Evolutionary conservation across 2,113 vertebrate genomes (phyloP), one percentile per base, ranked within the genome.

Genomic region (Capricornis sumatraensis): DNA sequence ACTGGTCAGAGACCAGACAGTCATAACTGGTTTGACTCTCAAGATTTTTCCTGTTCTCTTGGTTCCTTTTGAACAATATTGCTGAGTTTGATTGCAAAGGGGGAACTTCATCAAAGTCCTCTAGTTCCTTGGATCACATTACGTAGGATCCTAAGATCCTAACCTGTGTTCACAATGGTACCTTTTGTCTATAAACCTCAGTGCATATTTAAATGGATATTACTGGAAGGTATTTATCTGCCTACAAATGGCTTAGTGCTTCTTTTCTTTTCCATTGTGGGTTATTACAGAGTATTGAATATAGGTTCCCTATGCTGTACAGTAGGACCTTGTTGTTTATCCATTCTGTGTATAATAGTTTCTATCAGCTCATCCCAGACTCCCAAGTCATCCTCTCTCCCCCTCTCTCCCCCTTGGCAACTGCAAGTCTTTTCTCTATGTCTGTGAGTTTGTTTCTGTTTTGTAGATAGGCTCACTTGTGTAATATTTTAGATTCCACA

Each of bases 81-180:
- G 55, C 57, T 30, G 40, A 27, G 50, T 71, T 85, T 92, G 47
- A 47, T 62, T 97, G 94, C 97, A 60, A 96, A 96, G 28, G 62
- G 50, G 53, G 55, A 87, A 30, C 30, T 98, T 97, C 97, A 96
- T 97, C 96, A 88, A 89, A 97, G 97, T 58, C 96, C 93, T 97
- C 53, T 0, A 94, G 87, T 92, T 94, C 82, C 89, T 36, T 86
- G 47, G 0, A 94, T 98, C 97, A 1, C 94, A 57, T 98, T 98
- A 97, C 96, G 78, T 17, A 78, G 67, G 67, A 74, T 40, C n/a
- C 36, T 74, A 40, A 36, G 93, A 64, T 96, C 93, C 86, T 12
- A 1, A 91, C 17, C 88, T 33, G 71, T 78, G 76, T 91, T 97
- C 91, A 97, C 98, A 97, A 97, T 96, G 97, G 95, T 55, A 97